Conservation (phyloP, 2,113 vertebrate genomes). For the Xenopus borealis region DNA sequence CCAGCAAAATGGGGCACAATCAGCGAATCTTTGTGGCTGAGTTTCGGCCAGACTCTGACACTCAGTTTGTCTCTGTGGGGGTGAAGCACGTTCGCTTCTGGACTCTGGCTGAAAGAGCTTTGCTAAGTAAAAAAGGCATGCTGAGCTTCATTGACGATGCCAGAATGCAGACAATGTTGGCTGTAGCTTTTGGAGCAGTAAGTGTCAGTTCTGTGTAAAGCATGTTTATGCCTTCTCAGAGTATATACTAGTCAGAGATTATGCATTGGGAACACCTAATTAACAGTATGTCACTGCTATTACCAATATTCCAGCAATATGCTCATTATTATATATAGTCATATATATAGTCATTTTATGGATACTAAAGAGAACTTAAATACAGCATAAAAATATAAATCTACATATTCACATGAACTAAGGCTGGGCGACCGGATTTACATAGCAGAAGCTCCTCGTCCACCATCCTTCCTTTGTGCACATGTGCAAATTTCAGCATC, state of each 20-base stretch:
- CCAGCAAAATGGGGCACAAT: constrained; percentile 84
- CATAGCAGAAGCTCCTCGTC: too few species aligned
- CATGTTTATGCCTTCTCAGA: too few species aligned
- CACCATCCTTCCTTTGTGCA: too few species aligned
- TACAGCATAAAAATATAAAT: too few species aligned
- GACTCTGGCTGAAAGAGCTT: constrained; percentile 88
- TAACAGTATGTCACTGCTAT: too few species aligned
- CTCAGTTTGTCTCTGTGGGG: constrained; percentile 95
- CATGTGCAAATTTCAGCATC: too few species aligned
- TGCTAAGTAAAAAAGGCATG: constrained; percentile 93
- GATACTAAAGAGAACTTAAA: too few species aligned
- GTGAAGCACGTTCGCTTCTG: constrained; percentile 97
- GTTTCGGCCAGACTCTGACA: constrained; percentile 95
- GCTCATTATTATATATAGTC: too few species aligned
- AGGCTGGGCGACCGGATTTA: too few species aligned
- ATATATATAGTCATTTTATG: too few species aligned
- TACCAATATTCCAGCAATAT: too few species aligned
- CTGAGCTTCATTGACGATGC: constrained; percentile 87
- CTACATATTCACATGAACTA: too few species aligned
- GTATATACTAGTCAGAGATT: not conserved
- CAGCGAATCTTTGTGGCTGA: constrained; percentile 97
- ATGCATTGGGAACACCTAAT: not conserved
- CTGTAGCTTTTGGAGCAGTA: constrained; percentile 97
- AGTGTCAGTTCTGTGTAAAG: constrained; percentile 54
- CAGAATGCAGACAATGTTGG: constrained; percentile 96